A percentile compares a stretch with the other conserved stretches of the same genome.
These are phyloP conservation scores for Branchipolynoe longqiensis DNA, from an alignment of 2,888 invertebrate species.

Conservation along the genomic window DNA sequence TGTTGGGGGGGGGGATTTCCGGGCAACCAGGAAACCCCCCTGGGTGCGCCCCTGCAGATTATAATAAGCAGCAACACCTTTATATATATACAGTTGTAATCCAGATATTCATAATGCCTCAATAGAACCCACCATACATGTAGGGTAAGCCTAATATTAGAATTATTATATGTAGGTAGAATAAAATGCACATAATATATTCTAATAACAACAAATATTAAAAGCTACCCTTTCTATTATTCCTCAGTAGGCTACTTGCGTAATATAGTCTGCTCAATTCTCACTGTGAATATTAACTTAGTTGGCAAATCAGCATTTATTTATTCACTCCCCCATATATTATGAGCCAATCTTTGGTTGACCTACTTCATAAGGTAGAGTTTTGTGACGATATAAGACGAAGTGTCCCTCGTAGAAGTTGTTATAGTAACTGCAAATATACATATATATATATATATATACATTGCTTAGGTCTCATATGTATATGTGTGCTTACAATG, in stretches of 20 bases:
- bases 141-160: no score
- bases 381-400: conserved; percentile 19
- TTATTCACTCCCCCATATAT: background rate
- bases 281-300: background rate
- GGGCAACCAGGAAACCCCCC: no score
- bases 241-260: background rate
- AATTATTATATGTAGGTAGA: no score
- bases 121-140: no score
- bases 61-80: no score
- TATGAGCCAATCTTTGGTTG: background rate
- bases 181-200: no score
- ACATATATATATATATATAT: background rate
- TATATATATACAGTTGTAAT: no score
- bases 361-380: conserved; percentile 49
- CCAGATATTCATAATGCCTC: no score
- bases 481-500: background rate
- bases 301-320: background rate
- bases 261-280: background rate
- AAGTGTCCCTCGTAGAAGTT: conserved; percentile 49
- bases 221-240: background rate
- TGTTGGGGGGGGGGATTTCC: no score
- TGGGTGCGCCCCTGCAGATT: no score
- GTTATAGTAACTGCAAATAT: conserved; percentile 10
- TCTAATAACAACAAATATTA: no score
- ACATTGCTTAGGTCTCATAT: background rate